Percentiles rank a stretch among this genome's conserved stretches.
Evolutionary conservation across 2,113 vertebrate genomes (phyloP).

Genomic region (Oryzias curvinotus): DNA sequence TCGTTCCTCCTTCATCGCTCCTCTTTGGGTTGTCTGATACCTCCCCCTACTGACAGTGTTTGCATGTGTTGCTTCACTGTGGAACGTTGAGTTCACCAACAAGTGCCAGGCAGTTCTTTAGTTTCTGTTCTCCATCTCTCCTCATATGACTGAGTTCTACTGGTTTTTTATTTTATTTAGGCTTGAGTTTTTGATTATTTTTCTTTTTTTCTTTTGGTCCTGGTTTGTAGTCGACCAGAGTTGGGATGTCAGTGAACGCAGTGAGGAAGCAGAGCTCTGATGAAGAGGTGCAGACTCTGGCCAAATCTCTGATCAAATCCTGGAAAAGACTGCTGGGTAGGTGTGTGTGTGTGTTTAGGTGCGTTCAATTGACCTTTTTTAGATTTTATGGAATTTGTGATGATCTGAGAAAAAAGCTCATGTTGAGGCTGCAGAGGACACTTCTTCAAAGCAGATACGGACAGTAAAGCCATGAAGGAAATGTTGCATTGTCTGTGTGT

Average conservation of each 20-base stretch:
- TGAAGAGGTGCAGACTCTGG: conserved; percentile 89
- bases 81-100: too few species aligned
- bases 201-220: background rate
- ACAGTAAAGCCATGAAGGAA: background rate
- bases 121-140: too few species aligned
- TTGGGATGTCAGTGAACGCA: conserved; percentile 96
- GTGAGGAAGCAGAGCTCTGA: conserved; percentile 94
- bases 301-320: conserved; percentile 94
- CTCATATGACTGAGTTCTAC: background rate
- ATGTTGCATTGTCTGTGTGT: background rate
- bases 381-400: too few species aligned
- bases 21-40: too few species aligned
- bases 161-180: background rate
- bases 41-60: too few species aligned
- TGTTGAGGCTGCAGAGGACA: too few species aligned
- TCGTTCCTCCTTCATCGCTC: too few species aligned
- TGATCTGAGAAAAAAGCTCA: too few species aligned
- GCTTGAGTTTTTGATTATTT: background rate
- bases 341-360: background rate
- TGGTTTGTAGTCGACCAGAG: conserved; percentile 85
- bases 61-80: too few species aligned
- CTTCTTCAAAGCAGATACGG: too few species aligned
- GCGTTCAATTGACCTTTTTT: too few species aligned
- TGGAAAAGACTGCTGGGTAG: conserved; percentile 92
- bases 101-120: too few species aligned